A percentile compares a stretch with the other conserved stretches of the same genome.
These are phyloP conservation scores for Ophioderma brevispina DNA, from an alignment of 35 echinoderm and acorn worm genomes.

Conservation along the genomic window DNA sequence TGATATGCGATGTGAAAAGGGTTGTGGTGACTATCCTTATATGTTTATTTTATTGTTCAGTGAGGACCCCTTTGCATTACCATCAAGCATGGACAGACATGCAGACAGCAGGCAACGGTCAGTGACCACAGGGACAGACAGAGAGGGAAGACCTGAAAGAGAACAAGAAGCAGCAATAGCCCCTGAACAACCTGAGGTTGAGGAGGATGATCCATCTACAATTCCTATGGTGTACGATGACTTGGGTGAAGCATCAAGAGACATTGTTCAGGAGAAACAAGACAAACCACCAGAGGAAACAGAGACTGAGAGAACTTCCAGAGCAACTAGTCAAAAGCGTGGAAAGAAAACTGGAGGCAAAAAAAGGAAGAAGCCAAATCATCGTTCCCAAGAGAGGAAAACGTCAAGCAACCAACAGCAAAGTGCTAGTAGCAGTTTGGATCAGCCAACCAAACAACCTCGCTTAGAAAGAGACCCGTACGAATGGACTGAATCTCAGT, in stretches of 20 bases:
- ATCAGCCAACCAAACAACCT: not conserved
- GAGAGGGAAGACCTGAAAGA: not conserved
- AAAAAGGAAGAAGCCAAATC: slow-evolving; percentile 4
- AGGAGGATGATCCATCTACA: slow-evolving; percentile 38
- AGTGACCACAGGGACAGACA: not conserved
- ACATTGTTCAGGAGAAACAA: not conserved
- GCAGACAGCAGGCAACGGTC: no score
- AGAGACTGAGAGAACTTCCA: not conserved
- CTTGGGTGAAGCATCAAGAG: not conserved
- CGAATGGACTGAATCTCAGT: slow-evolving; percentile 84
- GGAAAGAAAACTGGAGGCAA: not conserved
- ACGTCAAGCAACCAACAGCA: not conserved
- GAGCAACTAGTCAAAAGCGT: not conserved
- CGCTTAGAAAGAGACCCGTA: slow-evolving; percentile 65
- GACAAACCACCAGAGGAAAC: not conserved
- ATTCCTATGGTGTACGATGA: slow-evolving; percentile 49
- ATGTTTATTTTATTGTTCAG: slow-evolving; percentile 29
- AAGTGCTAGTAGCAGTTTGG: not conserved
- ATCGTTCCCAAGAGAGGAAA: not conserved
- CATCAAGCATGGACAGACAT: not conserved
- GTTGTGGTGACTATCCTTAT: not conserved
- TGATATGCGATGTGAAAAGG: not conserved
- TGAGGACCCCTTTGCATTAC: slow-evolving; percentile 44
- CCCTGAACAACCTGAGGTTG: not conserved
- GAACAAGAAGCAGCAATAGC: not conserved